Conservation (phyloP, 2,797 vertebrate genomes). For the Acropternis orthonyx region DNA sequence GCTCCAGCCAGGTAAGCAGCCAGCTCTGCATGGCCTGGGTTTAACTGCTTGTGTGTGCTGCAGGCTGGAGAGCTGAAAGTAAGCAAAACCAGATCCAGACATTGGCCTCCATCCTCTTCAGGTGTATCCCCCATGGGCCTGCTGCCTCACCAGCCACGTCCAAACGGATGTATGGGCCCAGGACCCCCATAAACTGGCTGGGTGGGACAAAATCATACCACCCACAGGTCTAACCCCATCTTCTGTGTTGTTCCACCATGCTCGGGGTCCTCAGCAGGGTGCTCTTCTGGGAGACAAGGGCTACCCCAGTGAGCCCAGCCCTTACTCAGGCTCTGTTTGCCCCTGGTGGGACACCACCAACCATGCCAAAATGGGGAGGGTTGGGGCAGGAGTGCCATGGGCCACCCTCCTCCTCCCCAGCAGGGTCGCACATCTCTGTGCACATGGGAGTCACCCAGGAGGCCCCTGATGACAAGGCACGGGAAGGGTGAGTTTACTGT, state of each 20-base stretch:
- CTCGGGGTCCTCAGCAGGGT: not conserved
- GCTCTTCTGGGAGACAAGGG: not conserved
- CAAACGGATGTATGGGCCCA: rapidly evolving
- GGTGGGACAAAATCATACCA: not conserved
- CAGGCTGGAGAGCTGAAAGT: not conserved
- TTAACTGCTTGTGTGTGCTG: constrained; percentile 13
- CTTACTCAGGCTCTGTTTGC: not conserved
- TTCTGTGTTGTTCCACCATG: not conserved
- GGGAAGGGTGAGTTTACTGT: not conserved
- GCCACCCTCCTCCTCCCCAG: not conserved
- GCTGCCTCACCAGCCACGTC: not conserved
- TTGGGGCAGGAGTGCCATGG: not conserved
- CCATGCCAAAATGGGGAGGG: not conserved
- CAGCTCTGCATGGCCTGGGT: not conserved
- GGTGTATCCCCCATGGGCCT: rapidly evolving
- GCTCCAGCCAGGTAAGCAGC: constrained; percentile 53
- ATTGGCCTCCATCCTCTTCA: not conserved
- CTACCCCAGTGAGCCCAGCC: not conserved
- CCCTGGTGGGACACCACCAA: not conserved
- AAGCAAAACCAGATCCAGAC: not conserved
- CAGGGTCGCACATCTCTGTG: rapidly evolving
- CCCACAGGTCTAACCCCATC: not conserved
- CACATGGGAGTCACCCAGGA: rapidly evolving
- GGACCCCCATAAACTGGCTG: rapidly evolving
- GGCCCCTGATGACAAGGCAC: rapidly evolving